Percentiles rank a stretch among this genome's conserved stretches.
Evolutionary conservation across 2,797 vertebrate species (phyloP).

Genomic region (Parauchenoglanis punctatus): DNA sequence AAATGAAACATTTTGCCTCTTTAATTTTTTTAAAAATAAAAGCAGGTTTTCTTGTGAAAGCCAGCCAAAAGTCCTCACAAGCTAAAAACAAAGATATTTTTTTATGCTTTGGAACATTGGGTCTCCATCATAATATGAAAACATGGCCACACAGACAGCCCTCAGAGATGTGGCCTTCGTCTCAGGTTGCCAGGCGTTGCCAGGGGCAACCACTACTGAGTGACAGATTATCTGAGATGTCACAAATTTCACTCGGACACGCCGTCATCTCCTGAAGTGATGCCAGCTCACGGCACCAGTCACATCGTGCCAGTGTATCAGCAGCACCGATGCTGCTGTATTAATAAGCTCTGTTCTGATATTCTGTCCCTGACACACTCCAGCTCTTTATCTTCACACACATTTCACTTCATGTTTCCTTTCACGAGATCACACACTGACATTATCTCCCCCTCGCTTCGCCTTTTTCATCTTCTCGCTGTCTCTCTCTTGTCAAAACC

Average conservation of each 20-base stretch:
- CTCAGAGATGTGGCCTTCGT: neutral
- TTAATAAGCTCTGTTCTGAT: slow-evolving; percentile 40
- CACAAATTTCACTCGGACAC: slow-evolving; percentile 45
- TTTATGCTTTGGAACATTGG: neutral
- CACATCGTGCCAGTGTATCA: slow-evolving; percentile 42
- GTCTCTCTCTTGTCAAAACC: neutral
- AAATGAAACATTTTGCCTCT: neutral
- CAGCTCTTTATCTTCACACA: slow-evolving; percentile 26
- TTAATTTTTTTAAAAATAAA: neutral
- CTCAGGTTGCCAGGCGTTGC: slow-evolving; percentile 30
- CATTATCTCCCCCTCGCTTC: neutral
- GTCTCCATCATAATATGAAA: neutral
- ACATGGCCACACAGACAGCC: slow-evolving; percentile 25
- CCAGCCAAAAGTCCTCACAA: neutral
- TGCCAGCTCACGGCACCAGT: slow-evolving; percentile 30
- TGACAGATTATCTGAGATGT: slow-evolving; percentile 48
- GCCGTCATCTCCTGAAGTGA: slow-evolving; percentile 38
- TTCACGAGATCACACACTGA: slow-evolving; percentile 18
- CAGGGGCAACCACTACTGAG: slow-evolving; percentile 37
- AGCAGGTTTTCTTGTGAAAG: neutral
- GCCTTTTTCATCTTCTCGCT: neutral
- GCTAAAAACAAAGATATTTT: neutral
- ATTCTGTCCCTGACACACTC: slow-evolving; percentile 22
- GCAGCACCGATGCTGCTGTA: slow-evolving; percentile 38
- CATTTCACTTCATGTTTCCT: neutral